Base-by-base conservation (phyloP, 2,113 vertebrate genomes). In the Sturnus vulgaris region DNA sequence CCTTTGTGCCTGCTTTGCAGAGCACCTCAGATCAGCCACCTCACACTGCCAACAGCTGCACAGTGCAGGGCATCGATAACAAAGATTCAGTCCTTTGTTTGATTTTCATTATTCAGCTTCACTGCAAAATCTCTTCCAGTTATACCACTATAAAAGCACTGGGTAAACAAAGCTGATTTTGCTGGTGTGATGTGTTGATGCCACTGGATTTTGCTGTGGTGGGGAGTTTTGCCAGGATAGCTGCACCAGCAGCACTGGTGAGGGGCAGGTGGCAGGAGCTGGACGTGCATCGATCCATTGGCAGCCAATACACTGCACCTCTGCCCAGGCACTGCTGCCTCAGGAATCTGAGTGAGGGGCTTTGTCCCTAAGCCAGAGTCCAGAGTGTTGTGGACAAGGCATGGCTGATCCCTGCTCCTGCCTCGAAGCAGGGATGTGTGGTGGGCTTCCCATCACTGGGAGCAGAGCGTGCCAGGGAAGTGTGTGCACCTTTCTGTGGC, bases 181-280 rank as follows among this genome's bases (percentile, higher is more conserved):
- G 27, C 52, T 75, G 64, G 65, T 71, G 73, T 89, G 73, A 12
- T 64, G 28, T 65, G 81, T 50, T 52, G 78, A 56, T 93, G 70
- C 37, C 70, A 12, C 20, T 82, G 53, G 66, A 28, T 96, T 91
- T 72, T 82, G 95, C 92, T 90, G 70, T 35, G 71, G 31, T 76
- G 88, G n/a, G 73, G 70, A 94, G 61, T 96, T 93, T 66, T 80
- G 47, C 72, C 68, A 81, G 64, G 20, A 46, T 1, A 66, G 88
- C 60, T 90, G 82, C 71, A 77, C 64, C 90, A 88, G 95, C 88
- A 90, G 27, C 57, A 71, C 85, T 55, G 85, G 79, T 28, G 65
- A 5, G 55, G 68, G 39, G 86, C 79, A 69, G 82, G 64, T 83
- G 88, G 60, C 86, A 66, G 85, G 59, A 65, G n/a, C 75, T 92